phyloP scores from a whole-genome alignment of 2,888 invertebrate species.

The Tholera decimalis region DNA sequence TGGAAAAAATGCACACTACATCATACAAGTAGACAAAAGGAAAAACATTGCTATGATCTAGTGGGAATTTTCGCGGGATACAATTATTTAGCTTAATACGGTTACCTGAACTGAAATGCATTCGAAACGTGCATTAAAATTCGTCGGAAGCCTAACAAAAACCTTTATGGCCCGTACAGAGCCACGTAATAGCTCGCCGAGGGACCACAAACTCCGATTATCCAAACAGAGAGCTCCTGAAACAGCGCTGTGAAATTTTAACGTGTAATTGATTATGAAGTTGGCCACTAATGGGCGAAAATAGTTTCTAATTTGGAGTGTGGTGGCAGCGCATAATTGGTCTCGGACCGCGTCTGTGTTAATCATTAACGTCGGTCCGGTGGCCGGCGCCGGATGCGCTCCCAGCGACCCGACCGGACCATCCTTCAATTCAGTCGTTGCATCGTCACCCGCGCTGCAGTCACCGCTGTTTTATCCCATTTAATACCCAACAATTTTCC shows the following conservation, averaged over 20 bases:
- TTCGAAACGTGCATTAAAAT: constrained; percentile 86
- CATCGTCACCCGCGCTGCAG: constrained; percentile 44
- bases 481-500: constrained; percentile 64
- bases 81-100: constrained; percentile 74
- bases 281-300: constrained; percentile 90
- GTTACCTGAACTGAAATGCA: constrained; percentile 80
- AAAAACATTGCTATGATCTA: constrained; percentile 29
- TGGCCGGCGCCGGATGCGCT: constrained; percentile 72
- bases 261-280: constrained; percentile 91
- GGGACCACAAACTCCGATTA: constrained; percentile 91
- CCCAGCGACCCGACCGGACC: constrained; percentile 73
- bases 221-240: constrained; percentile 87
- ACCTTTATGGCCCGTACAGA: constrained; percentile 84
- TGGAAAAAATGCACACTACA: not conserved
- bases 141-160: constrained; percentile 84
- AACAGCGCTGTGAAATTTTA: constrained; percentile 89
- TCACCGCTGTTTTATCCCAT: constrained; percentile 62
- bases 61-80: constrained; percentile 65
- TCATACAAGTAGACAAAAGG: too few species aligned
- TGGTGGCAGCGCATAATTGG: constrained; percentile 86
- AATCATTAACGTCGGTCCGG: constrained; percentile 84
- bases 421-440: constrained; percentile 77
- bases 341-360: constrained; percentile 85
- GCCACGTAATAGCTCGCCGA: constrained; percentile 86
- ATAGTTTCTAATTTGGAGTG: constrained; percentile 91